phyloP scores from a whole-genome alignment of 2,113 vertebrate genomes.

The Engystomops pustulosus region DNA sequence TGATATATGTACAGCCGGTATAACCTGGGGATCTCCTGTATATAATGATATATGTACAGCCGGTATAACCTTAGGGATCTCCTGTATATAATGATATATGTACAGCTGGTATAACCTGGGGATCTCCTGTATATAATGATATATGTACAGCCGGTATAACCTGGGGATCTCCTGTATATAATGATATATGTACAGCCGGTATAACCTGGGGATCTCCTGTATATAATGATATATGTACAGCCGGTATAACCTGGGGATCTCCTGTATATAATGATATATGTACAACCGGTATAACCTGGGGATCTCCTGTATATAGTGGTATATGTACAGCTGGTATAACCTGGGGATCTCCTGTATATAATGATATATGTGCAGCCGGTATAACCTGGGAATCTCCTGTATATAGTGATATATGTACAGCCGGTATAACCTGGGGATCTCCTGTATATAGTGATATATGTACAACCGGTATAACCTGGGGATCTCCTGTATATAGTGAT shows the following conservation, averaged over 20 bases:
- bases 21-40: not conserved
- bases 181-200: not conserved
- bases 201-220: not conserved
- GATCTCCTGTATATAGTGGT: not conserved
- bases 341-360: too few relatives aligned
- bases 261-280: not conserved
- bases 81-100: not conserved
- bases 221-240: not conserved
- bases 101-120: not conserved
- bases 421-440: not conserved
- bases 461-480: not conserved
- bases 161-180: not conserved
- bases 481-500: not conserved
- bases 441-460: not conserved
- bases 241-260: not conserved
- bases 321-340: not conserved
- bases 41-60: too few relatives aligned
- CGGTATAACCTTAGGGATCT: not conserved
- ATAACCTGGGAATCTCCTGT: not conserved
- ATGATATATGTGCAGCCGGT: not conserved
- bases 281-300: not conserved
- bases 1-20: not conserved
- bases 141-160: not conserved
- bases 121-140: too few relatives aligned
- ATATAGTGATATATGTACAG: not conserved